Base-by-base conservation (phyloP, 2,113 vertebrate species). In the Lanius collurio region DNA sequence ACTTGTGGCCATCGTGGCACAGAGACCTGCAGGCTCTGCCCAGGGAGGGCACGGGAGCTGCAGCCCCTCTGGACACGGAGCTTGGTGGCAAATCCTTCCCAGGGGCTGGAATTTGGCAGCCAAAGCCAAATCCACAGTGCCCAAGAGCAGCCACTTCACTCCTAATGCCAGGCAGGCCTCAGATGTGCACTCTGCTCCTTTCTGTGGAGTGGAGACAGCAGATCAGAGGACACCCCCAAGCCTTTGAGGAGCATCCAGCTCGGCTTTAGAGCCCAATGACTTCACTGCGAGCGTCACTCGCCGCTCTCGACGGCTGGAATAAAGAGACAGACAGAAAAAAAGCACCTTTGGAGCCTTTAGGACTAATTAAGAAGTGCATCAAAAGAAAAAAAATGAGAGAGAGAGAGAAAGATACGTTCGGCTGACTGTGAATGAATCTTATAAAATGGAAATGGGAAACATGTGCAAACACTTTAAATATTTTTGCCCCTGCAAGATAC, bases 371-470 rank as follows among this genome's bases (percentile, higher is more conserved):
- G 94, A 82, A 96, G 73, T 57, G 81, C 83, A 96, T 91, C 87
- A 96, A 95, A 96, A 93, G 73, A 1, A 60, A 65, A 55, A 71
- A 55, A 74, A 78, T 71, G 26, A 62, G 53, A 71, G 46, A 94
- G n/a, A 67, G 63, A 49, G 59, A 57, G 87, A 74, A 55, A 96
- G 89, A 95, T 94, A 91, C 18, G 89, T 95, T 97, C 96, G 97
- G 95, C 91, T 84, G 97, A 83, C 91, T 93, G 68, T 97, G 83
- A 75, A 74, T 94, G 88, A 89, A 97, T 97, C 96, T 86, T 95
- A 97, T 94, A 95, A 96, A 95, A 95, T 96, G 96, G 96, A 96
- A 97, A 97, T 96, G 94, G 96, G 95, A 89, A 95, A 84, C 64
- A 74, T 93, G 82, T 90, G 57, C 78, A 93, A 96, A 84, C 84